Evolutionary conservation across 2,797 vertebrate species (phyloP), one percentile per base, ranked within the genome.

Genomic region (Antrozous pallidus): DNA sequence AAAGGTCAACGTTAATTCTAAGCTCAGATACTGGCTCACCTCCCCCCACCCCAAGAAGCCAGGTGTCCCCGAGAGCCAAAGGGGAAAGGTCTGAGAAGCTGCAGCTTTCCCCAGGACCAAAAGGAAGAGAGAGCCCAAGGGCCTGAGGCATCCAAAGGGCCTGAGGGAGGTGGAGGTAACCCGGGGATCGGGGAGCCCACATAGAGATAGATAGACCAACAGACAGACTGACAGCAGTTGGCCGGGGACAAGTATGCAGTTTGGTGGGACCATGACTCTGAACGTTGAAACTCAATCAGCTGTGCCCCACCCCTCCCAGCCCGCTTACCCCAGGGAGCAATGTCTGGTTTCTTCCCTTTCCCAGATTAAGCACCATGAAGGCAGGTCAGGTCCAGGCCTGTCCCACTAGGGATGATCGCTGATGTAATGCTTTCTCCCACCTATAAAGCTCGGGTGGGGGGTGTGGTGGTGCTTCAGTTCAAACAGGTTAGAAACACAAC

Each of bases 251-350:
- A 31, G 13, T n/a, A 13, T 9, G 20, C 1, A 0, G 36, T 65
- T 24, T n/a, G 20, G 31, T 51, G 31, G 31, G 45, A 36, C 31
- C 54, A 40, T 2, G 13, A 79, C 33, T 82, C 87, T 49, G 90
- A 78, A 42, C 54, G 40, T 12, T 26, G 58, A 54, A 73, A 67
- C 6, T 83, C 71, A 75, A 16, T 47, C 47, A 0, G 33, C 56
- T 8, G 6, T 28, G 26, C 47, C 31, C 63, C 65, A 58, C 0
- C 31, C 16, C 9, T 45, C 24, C 8, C 80, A 63, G 36, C 89
- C 42, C 16, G 8, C 11, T 33, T 11, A 47, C 13, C 14, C 26
- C 6, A 2, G 0, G 0, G 3, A 47, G 40, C 63, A 22, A 14
- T 13, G 58, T 31, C 58, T 8, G 11, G 47, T 2, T 7, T 9